A percentile compares a stretch with the other conserved stretches of the same genome.
Evolutionary conservation across 2,888 invertebrate species (phyloP).

Genomic region (Macrophya alboannulata): DNA sequence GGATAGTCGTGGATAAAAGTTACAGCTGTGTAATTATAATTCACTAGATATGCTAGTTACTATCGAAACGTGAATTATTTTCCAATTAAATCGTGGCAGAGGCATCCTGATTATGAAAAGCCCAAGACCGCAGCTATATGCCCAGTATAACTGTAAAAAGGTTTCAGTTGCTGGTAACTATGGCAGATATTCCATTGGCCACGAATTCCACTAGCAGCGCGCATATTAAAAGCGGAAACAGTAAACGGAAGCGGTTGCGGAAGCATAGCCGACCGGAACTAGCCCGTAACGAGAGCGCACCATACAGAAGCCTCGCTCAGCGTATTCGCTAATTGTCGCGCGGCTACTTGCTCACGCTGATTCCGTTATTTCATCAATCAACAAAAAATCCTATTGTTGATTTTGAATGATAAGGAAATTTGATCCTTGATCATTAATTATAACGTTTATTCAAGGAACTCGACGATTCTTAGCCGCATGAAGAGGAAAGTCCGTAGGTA

Average conservation of each 20-base stretch:
- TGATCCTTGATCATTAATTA: background rate
- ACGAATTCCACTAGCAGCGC: background rate
- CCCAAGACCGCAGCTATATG: background rate
- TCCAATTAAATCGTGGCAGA: background rate
- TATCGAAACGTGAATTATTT: background rate
- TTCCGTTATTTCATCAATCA: background rate
- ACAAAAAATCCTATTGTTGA: background rate
- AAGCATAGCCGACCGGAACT: conserved; percentile 74
- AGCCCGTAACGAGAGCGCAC: conserved; percentile 68
- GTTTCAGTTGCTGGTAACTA: conserved; percentile 16
- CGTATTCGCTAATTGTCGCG: conserved; percentile 48
- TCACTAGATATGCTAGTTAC: background rate
- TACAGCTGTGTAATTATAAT: background rate
- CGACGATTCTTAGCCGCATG: background rate
- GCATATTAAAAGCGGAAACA: conserved; percentile 75
- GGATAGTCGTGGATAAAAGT: background rate
- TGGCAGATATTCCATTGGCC: background rate
- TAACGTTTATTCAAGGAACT: background rate
- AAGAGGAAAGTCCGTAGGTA: background rate
- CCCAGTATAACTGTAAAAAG: background rate
- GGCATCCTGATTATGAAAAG: background rate
- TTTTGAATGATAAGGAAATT: background rate
- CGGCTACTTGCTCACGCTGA: conserved; percentile 19
- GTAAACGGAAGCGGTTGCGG: conserved; percentile 73
- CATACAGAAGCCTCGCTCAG: background rate